A percentile compares a stretch with the other conserved stretches of the same genome.
phyloP scores from a whole-genome alignment of 2,797 vertebrate species.

The Chloroceryle amazona region DNA sequence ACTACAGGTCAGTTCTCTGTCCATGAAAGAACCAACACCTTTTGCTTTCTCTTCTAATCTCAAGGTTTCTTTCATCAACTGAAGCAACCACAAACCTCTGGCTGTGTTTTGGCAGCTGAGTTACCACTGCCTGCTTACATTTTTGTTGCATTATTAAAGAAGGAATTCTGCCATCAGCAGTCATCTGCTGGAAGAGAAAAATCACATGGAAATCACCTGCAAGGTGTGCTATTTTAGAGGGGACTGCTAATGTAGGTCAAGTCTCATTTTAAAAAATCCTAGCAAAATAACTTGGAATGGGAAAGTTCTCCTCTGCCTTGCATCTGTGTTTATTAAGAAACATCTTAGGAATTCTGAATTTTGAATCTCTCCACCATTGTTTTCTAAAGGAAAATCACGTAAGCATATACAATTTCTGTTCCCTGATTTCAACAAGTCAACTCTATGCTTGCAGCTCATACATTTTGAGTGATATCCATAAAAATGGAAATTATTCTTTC shows the following conservation, averaged over 20 bases:
- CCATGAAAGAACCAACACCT: neutral
- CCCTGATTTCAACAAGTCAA: neutral
- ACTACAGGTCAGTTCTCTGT: neutral
- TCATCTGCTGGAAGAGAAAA: neutral
- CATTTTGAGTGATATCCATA: neutral
- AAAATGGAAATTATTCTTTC: constrained; percentile 10
- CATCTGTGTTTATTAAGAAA: neutral
- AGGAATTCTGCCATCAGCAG: constrained; percentile 7
- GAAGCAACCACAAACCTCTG: fast-evolving
- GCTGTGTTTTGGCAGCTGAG: neutral
- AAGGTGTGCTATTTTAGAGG: constrained; percentile 17
- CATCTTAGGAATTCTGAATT: neutral
- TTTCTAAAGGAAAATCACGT: neutral
- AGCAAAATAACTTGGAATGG: neutral
- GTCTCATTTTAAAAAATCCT: neutral
- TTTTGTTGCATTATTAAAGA: neutral
- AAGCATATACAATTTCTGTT: neutral
- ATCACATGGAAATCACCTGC: constrained; percentile 33
- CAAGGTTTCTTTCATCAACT: neutral
- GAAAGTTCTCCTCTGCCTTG: neutral
- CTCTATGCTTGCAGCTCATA: neutral
- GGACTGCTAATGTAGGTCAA: constrained; percentile 41
- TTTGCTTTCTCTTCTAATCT: neutral
- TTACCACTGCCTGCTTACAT: neutral
- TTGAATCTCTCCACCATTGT: neutral